Evolutionary conservation across 2,888 invertebrate genomes (phyloP), one percentile per base, ranked within the genome.

Genomic region (Drosophila longiperda): DNA sequence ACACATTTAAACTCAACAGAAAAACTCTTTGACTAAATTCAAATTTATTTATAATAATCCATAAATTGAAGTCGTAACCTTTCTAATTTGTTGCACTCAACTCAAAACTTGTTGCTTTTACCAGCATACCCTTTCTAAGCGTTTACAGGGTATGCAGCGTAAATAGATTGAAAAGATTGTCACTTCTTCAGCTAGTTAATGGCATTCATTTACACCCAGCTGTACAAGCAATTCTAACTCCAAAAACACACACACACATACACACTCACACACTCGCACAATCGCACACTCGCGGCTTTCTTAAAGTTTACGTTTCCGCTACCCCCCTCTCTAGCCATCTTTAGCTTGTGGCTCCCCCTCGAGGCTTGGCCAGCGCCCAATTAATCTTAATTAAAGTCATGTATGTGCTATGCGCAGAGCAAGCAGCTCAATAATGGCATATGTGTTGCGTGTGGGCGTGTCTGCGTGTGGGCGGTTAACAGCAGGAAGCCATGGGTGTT

Each of bases 351-450:
- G 17, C 61, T n/a, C 50, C 57, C 57, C 33, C 36, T 42, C 26
- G 45, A 59, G 66, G 62, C 71, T 63, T 71, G 75, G 66, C 75
- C 50, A 61, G 74, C 54, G 64, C 70, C 72, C 88, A 87, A 87
- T 87, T 89, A 87, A 87, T 87, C 87, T 87, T 87, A 87, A 87
- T 87, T 87, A 87, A 89, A 87, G 80, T 80, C 75, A 62, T 63
- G 66, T 55, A 59, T 63, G 73, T 45, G 48, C 48, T 63, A 70
- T 45, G 48, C 48, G 15, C 66, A 45, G 66, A 45, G 66, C 29
- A 36, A 54, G 54, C 23, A 32, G 38, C 69, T 57, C 49, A 78
- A 58, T 57, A 66, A 73, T 38, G 34, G 32, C 58, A 66, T 65
- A 70, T 70, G 62, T 34, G 68, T 45, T 32, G 52, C n/a, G 50